These are phyloP conservation scores for Distichodus sexfasciatus DNA, from an alignment of 2,797 vertebrate species.

Conservation along the genomic window DNA sequence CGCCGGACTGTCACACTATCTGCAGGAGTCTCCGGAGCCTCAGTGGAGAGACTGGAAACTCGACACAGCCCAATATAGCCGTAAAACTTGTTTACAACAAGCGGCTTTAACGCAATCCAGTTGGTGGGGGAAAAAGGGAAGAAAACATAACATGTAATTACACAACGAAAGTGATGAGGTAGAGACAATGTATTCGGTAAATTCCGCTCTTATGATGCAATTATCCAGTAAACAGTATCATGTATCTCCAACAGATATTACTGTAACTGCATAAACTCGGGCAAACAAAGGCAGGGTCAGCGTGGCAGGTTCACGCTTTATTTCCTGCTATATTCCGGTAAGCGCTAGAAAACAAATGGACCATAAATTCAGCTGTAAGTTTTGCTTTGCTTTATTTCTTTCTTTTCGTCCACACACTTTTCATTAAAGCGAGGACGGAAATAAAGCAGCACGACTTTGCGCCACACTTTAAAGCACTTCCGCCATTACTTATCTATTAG, in stretches of 20 bases:
- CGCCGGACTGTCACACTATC: too few relatives aligned
- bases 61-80: too few relatives aligned
- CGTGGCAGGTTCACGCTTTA: neutral
- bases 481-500: conserved; percentile 40
- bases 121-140: too few relatives aligned
- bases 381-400: too few relatives aligned
- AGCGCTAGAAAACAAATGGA: neutral
- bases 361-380: neutral
- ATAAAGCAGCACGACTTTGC: neutral
- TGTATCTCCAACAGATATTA: neutral
- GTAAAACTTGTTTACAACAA: too few relatives aligned
- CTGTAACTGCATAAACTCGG: neutral
- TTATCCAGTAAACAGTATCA: neutral
- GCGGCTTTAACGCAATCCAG: too few relatives aligned
- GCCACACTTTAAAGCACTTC: conserved; percentile 5
- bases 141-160: too few relatives aligned
- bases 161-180: too few relatives aligned
- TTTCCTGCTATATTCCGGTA: neutral
- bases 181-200: too few relatives aligned
- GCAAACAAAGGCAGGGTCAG: neutral
- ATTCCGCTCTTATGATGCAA: neutral
- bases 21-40: too few relatives aligned
- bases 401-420: neutral
- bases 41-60: too few relatives aligned
- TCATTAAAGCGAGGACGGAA: neutral